Base-by-base conservation (phyloP, 37 sponge, comb jelly and placozoan genomes). In the Aphrocallistes beatrix region DNA sequence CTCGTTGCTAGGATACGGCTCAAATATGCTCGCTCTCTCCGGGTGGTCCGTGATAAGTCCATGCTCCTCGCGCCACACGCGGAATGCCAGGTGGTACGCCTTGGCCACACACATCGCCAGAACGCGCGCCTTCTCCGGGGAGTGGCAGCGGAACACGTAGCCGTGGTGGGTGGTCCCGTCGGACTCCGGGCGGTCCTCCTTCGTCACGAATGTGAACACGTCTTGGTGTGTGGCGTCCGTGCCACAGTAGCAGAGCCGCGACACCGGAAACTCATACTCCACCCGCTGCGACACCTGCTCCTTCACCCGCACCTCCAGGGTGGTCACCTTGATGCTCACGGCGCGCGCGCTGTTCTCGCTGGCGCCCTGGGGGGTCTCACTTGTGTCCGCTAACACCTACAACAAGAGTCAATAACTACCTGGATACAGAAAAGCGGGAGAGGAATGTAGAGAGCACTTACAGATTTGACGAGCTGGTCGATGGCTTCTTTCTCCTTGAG, bases 71-170 rank as follows among this genome's bases (percentile, higher is more conserved):
- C 85, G 87, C 82, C 88, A 85, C 21, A 84, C 88, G 84, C 88
- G 90, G 85, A 88, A 95, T 19, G 96, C 96, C 1, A 95, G 85
- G 85, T 92, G 91, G 83, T 93, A 95, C 0, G 93, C 96, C 60
- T 92, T 95, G 60, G 90, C 83, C 0, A 95, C 83, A 17, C 92
- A 86, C 39, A 95, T 83, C 13, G 90, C 87, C 32, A 95, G 50
- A 10, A 93, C 88, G 82, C 90, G 84, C 0, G 91, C 91, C 83
- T 93, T 93, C 21, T 89, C 94, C 16, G 36, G 38, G n/a, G 36
- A 82, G 3, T 82, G 82, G 51, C 91, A 88, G 45, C 84, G 88
- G 86, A 93, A 93, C 32, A 93, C 94, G 81, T 88, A 90, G 84
- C 94, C 86, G 51, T 88, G 85, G 86, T 89, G 91, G 36, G 83